Base-by-base conservation (phyloP, 2,113 vertebrate genomes). In the Pleuronectes platessa region DNA sequence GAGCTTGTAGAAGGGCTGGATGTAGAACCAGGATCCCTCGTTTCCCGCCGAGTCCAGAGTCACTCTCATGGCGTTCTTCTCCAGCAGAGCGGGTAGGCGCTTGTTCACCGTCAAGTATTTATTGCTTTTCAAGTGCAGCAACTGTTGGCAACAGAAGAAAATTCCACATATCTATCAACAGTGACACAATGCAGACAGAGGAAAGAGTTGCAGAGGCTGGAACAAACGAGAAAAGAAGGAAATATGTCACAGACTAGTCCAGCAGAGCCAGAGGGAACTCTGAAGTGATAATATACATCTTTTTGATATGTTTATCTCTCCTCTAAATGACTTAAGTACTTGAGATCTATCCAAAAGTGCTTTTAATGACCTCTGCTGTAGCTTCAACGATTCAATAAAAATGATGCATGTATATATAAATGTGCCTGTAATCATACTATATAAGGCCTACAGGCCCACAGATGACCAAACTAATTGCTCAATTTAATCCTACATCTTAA, bases 21-120 rank as follows among this genome's bases (percentile, higher is more conserved):
- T 99, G 92, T 99, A 99, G 91, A 99, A 99, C 98, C 98, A 99
- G 93, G 98, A 99, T 0, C 98, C 98, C 75, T 99, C 98, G 0
- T 99, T 99, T 35, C 98, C 98, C 3, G 98, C 97, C 5, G 97
- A 98, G 21, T 99, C 98, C 94, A 99, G 81, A 0, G 97, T 99
- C 77, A 99, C 98, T 35, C 98, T 93, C 98, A 99, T 99, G 78
- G 98, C 98, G 7, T 99, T 99, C 94, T 99, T 99, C 95, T 99
- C 98, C 56, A 99, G 88, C 26, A 99, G 92, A 0, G 98, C 98
- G 24, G 98, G 98, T 5, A 99, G 95, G 45, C 98, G 95, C 93
- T 99, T 99, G 90, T 99, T 99, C 91, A 99, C 98, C 0, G 98
- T 99, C 80, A 99, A 94, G 89, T 99, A 99, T 88, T 99, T 99